Conservation (phyloP, 2,797 vertebrate species). For the Schizopygopsis pylzovi region DNA sequence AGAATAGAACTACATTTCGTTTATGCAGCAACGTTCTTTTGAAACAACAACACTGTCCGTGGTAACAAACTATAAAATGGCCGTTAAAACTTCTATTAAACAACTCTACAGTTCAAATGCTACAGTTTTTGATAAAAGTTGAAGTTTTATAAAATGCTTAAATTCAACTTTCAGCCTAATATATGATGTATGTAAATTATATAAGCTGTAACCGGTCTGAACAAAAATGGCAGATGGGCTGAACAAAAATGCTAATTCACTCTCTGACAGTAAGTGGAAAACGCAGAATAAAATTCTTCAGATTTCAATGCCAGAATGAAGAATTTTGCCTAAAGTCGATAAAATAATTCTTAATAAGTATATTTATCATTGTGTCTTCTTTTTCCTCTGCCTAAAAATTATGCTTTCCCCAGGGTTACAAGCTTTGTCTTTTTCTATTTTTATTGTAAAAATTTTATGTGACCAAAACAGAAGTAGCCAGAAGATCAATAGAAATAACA, state of each 20-base stretch:
- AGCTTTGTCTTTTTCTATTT: background rate
- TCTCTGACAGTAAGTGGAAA: no score
- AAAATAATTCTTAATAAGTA: background rate
- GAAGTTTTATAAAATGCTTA: background rate
- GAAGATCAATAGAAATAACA: slow-evolving; percentile 45
- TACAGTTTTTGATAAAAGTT: background rate
- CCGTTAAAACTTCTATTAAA: background rate
- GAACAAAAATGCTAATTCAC: background rate
- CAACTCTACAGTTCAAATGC: background rate
- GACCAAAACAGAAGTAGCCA: slow-evolving; percentile 23
- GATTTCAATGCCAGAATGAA: no score
- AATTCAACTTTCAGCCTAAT: no score
- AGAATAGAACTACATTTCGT: background rate
- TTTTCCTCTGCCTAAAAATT: background rate
- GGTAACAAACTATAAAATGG: background rate
- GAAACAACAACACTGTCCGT: background rate
- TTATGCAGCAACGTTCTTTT: background rate
- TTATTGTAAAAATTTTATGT: background rate
- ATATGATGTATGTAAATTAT: background rate
- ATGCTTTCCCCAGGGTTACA: no score
- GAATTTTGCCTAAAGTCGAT: background rate
- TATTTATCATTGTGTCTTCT: background rate
- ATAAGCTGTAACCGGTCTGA: background rate
- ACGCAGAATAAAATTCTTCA: no score
- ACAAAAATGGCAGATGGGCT: background rate